Conservation (phyloP, 2,113 vertebrate species). For the Gnathonemus longibarbis region DNA sequence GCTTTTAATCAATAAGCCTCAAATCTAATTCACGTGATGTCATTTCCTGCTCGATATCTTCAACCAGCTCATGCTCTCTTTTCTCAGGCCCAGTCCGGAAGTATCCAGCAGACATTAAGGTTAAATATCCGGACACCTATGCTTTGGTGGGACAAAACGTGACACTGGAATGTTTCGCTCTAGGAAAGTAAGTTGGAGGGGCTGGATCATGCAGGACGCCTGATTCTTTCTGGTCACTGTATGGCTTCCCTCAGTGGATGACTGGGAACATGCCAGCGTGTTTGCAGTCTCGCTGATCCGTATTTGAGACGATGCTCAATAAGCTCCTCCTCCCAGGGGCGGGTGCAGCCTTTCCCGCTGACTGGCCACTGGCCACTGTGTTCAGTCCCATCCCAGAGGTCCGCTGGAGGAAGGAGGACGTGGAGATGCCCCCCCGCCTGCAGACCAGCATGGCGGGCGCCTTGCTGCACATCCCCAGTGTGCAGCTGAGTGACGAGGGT, state of each 20-base stretch:
- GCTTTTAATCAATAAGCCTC: background rate
- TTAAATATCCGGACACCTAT: constrained; percentile 78
- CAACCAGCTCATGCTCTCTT: background rate
- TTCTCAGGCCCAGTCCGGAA: constrained; percentile 70
- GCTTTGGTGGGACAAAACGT: constrained; percentile 84
- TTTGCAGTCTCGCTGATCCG: background rate
- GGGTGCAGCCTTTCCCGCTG: background rate
- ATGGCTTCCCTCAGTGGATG: background rate
- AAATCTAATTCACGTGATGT: background rate
- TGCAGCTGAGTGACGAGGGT: constrained; percentile 84
- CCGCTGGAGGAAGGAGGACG: constrained; percentile 77
- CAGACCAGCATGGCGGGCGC: constrained; percentile 77
- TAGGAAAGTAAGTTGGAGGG: constrained; percentile 85
- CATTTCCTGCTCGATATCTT: background rate
- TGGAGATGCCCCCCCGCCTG: constrained; percentile 68
- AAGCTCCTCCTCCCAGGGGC: background rate
- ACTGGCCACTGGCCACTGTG: background rate
- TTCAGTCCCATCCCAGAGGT: constrained; percentile 86
- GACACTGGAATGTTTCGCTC: constrained; percentile 91
- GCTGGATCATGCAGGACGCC: background rate
- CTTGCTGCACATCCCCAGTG: constrained; percentile 80
- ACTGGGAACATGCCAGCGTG: background rate
- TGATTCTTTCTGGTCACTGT: background rate
- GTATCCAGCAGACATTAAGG: constrained; percentile 89
- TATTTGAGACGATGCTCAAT: background rate